These are phyloP conservation scores for Alviniconcha strummeri DNA, from an alignment of 2,888 invertebrate genomes.

Conservation along the genomic window DNA sequence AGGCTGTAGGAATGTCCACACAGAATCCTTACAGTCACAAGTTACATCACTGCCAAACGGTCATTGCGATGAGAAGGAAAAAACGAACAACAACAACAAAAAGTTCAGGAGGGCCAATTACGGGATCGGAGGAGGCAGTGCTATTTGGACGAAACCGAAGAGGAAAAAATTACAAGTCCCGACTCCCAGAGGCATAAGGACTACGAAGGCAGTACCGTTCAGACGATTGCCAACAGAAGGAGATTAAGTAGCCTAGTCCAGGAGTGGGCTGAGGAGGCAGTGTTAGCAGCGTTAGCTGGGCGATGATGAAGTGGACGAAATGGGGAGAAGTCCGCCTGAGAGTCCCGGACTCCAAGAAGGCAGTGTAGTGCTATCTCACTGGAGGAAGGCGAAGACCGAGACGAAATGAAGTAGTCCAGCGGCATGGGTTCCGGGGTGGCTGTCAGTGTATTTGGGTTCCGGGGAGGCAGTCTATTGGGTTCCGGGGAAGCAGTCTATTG, in stretches of 20 bases:
- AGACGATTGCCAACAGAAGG: not conserved
- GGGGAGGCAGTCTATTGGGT: no score
- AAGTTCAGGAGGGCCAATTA: not conserved
- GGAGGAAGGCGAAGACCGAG: slow-evolving; percentile 29
- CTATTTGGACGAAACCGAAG: slow-evolving; percentile 8
- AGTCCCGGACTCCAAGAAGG: no score
- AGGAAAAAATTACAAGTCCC: not conserved
- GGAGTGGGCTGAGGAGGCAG: not conserved
- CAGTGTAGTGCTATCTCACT: no score
- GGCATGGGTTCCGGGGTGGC: slow-evolving; percentile 40
- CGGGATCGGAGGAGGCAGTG: slow-evolving; percentile 9
- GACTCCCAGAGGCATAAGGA: not conserved
- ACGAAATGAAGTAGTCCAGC: slow-evolving; percentile 42
- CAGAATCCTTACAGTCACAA: not conserved
- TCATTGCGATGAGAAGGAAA: no score
- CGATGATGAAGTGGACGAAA: no score
- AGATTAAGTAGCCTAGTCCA: not conserved
- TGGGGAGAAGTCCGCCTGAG: no score
- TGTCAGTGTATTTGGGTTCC: no score
- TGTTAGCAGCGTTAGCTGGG: no score
- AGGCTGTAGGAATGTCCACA: slow-evolving; percentile 13
- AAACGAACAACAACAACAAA: not conserved
- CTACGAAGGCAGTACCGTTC: not conserved
- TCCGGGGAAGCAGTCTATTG: no score
- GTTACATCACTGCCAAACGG: not conserved